Evolutionary conservation across 2,797 vertebrate genomes (phyloP), one percentile per base, ranked within the genome.

Genomic region (Anas flavirostris): DNA sequence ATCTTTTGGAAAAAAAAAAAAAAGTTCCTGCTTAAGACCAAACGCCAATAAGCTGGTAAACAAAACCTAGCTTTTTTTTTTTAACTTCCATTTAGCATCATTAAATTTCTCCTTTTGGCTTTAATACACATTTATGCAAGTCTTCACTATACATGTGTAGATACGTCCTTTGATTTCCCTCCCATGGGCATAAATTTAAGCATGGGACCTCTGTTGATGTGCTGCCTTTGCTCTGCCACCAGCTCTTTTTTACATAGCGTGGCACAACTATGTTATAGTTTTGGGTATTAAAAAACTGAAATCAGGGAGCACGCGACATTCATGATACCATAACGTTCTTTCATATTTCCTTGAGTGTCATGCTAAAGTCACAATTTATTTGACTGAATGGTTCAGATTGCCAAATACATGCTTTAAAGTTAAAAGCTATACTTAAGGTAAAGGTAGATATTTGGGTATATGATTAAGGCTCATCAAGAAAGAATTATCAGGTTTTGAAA

Each of bases 341-440:
- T 58, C 17, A 86, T 75, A 50, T 68, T 90, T 90, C 44, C 29
- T 3, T 55, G 53, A 78, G 16, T 46, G 31, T 35, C 58, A 39
- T 8, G 16, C 62, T 37, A 12, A 78, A 59, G 48, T 82, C 53
- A 78, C 19, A 37, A 33, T 23, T 2, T 46, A 29, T 75, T 84
- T 67, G 37, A 75, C 62, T 74, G 72, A 46, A 43, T 50, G n/a
- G 37, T 59, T 84, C 48, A 67, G 58, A 46, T 59, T 87, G 53
- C 35, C 56, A 78, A 75, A 77, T 50, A 16, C 6, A 16, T 39
- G 39, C 62, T 84, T 78, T 70, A 19, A 82, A 52, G 12, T 68
- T 67, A 88, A 90, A 85, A 82, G n/a, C 35, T 87, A 10, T 53
- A 52, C 41, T 72, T 94, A 52, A 68, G n/a, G 44, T 44, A 50